Percentiles rank a stretch among this genome's conserved stretches.
These are phyloP conservation scores for Archaeoteleia sp. DNA, from an alignment of 2,888 invertebrate species.

Conservation along the genomic window DNA sequence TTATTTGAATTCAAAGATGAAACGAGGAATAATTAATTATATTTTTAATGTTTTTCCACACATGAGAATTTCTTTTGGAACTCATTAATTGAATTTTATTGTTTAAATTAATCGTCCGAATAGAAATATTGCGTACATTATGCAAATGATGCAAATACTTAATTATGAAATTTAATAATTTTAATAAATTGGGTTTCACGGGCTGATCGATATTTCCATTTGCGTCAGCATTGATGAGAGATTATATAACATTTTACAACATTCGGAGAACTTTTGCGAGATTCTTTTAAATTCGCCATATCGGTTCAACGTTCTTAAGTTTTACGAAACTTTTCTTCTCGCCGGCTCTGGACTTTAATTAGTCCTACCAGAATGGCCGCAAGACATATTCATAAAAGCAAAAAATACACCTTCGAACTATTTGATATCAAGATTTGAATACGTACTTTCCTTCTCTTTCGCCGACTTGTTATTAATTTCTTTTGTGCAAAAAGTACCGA, in stretches of 20 bases:
- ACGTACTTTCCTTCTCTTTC: constrained; percentile 13
- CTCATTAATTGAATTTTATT: constrained; percentile 12
- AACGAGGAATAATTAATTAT: not conserved
- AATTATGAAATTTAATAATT: constrained; percentile 33
- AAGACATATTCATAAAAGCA: constrained; percentile 36
- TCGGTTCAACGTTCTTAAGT: constrained; percentile 34
- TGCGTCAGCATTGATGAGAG: constrained; percentile 13
- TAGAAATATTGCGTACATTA: constrained; percentile 26
- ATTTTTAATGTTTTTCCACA: too few relatives aligned
- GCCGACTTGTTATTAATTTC: constrained; percentile 16
- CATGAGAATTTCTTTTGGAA: not conserved
- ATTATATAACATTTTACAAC: constrained; percentile 40
- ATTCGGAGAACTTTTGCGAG: constrained; percentile 20
- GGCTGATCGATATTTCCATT: constrained; percentile 29
- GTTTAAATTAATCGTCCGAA: constrained; percentile 16
- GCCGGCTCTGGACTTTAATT: constrained; percentile 34
- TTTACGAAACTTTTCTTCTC: constrained; percentile 31
- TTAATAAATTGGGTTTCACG: constrained; percentile 30
- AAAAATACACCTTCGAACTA: constrained; percentile 18
- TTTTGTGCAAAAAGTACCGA: not conserved
- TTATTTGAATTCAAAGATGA: not conserved
- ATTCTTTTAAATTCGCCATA: constrained; percentile 35
- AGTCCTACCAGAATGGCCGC: constrained; percentile 31
- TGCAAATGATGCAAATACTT: constrained; percentile 16
- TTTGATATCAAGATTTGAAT: constrained; percentile 32